Evolutionary conservation across 2,113 vertebrate genomes (phyloP), one percentile per base, ranked within the genome.

Genomic region (Forbesichthys agassizii): DNA sequence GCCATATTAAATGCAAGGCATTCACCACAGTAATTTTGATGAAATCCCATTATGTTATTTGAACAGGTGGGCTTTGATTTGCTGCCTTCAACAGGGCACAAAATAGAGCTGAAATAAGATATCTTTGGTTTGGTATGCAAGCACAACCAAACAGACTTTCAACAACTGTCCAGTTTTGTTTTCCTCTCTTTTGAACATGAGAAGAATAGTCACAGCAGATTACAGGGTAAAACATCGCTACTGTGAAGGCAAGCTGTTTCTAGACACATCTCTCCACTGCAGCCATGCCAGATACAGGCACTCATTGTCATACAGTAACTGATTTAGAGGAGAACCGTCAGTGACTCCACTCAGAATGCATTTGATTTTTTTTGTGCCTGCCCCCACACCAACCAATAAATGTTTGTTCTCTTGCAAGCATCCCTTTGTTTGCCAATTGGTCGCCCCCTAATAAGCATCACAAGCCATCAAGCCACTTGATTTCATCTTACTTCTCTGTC

Each of bases 141-240:
- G 36, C 36, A 42, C 36, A 42, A 42, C 36, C 5, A 63, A 70
- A 72, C 10, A 9, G 67, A 71, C 77, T 69, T 81, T 80, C 67
- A 84, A 74, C 62, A 47, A 68, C 69, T 77, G 72, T 42, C 5
- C 63, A 69, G 51, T 76, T 42, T 71, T 66, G 64, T 64, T n/a
- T 6, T 42, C 36, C 65, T 77, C 18, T 71, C 0, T 3, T 84
- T 78, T 82, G 67, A 84, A 82, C 71, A 55, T 77, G 73, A 77
- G 70, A 58, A 64, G 67, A 74, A 66, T 63, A 75, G 57, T 61
- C 71, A 60, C 60, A 69, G 62, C 53, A 77, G 76, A 88, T 88
- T 85, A 85, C 54, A 69, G 74, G 36, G 27, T 74, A 16, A 61
- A 79, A 66, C 62, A 66, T 12, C 60, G 66, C 74, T 68, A 27